phyloP scores from a whole-genome alignment of 2,113 vertebrate genomes.

The Limnothrissa miodon region DNA sequence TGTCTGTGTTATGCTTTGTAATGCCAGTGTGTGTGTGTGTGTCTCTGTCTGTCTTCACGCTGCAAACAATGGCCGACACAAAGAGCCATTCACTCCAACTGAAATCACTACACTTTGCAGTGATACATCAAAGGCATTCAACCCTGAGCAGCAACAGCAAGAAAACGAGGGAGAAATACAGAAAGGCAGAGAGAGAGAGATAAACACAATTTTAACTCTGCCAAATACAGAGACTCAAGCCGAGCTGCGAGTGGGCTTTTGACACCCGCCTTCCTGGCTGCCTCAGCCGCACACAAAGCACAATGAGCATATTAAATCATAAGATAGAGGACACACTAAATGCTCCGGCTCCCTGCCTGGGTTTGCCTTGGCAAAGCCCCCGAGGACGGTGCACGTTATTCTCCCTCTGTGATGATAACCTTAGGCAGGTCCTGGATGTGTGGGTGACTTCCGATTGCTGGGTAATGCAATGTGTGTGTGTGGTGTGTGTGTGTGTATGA shows the following conservation, averaged over 20 bases:
- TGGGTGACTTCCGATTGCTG: background rate
- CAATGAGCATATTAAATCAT: background rate
- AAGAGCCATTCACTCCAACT: constrained; percentile 13
- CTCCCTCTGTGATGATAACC: background rate
- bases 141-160: background rate
- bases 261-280: background rate
- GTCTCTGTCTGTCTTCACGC: background rate
- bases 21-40: background rate
- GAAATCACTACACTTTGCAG: background rate
- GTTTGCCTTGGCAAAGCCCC: background rate
- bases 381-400: background rate
- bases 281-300: background rate
- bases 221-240: constrained; percentile 2
- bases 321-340: background rate
- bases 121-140: constrained; percentile 13
- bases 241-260: background rate
- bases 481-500: constrained; percentile 13
- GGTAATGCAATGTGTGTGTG: background rate
- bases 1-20: background rate
- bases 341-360: background rate
- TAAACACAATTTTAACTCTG: background rate
- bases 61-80: background rate
- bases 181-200: background rate
- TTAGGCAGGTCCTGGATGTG: background rate
- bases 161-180: background rate